phyloP scores from a whole-genome alignment of 2,888 invertebrate species.

The Crematogaster levior region DNA sequence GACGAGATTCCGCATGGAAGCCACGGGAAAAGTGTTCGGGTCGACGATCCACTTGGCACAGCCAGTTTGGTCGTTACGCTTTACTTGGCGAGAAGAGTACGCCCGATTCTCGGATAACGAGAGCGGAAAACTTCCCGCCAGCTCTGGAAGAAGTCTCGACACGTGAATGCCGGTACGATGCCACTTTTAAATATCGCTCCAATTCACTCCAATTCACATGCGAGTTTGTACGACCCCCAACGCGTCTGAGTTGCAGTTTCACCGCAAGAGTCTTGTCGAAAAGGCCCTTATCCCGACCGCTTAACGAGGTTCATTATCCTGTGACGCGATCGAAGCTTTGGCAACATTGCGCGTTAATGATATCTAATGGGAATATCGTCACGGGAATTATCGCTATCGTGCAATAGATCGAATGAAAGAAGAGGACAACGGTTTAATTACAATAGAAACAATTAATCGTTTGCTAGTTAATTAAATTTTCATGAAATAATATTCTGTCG shows the following conservation, averaged over 20 bases:
- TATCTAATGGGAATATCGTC: constrained; percentile 10
- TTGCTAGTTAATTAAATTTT: not conserved
- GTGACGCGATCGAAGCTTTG: constrained; percentile 18
- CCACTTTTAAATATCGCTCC: constrained; percentile 40
- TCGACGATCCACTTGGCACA: constrained; percentile 39
- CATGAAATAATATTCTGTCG: not conserved
- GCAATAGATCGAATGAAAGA: not conserved
- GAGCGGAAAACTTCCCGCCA: constrained; percentile 35
- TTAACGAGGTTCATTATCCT: constrained; percentile 31
- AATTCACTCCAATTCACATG: constrained; percentile 32
- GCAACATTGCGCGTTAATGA: not conserved
- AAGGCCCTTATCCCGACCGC: constrained; percentile 22
- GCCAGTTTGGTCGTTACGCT: constrained; percentile 45
- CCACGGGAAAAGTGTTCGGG: constrained; percentile 29
- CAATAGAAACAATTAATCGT: not conserved
- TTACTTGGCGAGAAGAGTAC: constrained; percentile 43
- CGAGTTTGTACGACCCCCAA: constrained; percentile 3
- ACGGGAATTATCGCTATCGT: not conserved
- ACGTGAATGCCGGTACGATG: constrained; percentile 30
- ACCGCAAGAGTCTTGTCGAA: constrained; percentile 13
- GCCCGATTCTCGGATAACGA: constrained; percentile 45
- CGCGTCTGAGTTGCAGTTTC: constrained; percentile 9
- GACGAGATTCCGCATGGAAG: not conserved
- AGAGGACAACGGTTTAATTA: not conserved
- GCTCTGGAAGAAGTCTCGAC: constrained; percentile 30